Conservation (phyloP, 2,888 invertebrate genomes). For the Acrobasis suavella region DNA sequence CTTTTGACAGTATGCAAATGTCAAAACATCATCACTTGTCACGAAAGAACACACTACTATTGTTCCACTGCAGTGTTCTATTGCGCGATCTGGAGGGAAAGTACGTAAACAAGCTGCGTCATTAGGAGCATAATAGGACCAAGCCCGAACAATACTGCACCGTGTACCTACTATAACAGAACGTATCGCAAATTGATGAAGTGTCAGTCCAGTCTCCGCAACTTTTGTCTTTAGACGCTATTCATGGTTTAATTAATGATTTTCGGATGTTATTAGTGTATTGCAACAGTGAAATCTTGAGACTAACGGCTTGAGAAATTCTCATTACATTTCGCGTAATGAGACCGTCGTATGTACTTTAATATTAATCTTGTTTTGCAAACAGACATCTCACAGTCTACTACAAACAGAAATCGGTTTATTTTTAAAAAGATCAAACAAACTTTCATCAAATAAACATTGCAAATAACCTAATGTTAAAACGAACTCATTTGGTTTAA, state of each 20-base stretch:
- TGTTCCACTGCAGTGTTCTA: slow-evolving; percentile 43
- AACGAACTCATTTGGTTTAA: too few relatives aligned
- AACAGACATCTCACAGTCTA: not conserved
- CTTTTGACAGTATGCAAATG: too few relatives aligned
- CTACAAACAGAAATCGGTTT: not conserved
- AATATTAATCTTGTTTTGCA: not conserved
- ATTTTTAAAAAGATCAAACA: not conserved
- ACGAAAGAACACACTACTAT: slow-evolving; percentile 45
- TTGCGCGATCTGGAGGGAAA: slow-evolving; percentile 57
- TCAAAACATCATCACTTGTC: slow-evolving; percentile 7
- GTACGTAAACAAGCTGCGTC: slow-evolving; percentile 51
- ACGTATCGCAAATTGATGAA: slow-evolving; percentile 32
- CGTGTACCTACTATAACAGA: slow-evolving; percentile 13
- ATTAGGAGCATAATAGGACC: slow-evolving; percentile 47
- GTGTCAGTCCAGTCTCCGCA: slow-evolving; percentile 23
- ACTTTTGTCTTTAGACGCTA: slow-evolving; percentile 41
- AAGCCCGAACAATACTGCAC: slow-evolving; percentile 29
- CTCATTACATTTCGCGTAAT: slow-evolving; percentile 24
- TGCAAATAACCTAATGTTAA: too few relatives aligned
- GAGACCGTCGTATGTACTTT: not conserved
- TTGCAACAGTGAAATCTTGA: slow-evolving; percentile 30
- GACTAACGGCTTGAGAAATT: slow-evolving; percentile 26
- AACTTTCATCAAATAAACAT: not conserved
- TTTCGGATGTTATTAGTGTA: slow-evolving; percentile 43
- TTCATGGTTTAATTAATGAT: slow-evolving; percentile 56